phyloP scores from a whole-genome alignment of 2,797 vertebrate genomes.

The Borostomias antarcticus region DNA sequence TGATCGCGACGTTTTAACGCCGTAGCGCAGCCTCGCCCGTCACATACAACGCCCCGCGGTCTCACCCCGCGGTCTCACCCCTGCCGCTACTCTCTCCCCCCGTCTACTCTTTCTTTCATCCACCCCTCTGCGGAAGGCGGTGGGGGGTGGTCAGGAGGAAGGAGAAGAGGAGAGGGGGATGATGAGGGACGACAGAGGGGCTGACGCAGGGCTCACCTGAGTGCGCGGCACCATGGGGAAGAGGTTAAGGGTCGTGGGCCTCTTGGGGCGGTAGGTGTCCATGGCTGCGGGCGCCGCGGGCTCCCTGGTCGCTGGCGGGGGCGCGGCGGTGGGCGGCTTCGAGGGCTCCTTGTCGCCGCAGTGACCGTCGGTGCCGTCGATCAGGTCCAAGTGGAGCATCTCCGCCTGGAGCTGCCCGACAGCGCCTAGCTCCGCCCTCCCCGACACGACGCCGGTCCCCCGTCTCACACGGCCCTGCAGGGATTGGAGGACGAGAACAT shows the following conservation, averaged over 20 bases:
- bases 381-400: conserved; percentile 94
- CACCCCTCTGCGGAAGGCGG: background rate
- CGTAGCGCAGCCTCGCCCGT: too few species aligned
- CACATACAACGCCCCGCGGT: too few species aligned
- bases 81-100: background rate
- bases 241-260: conserved; percentile 95
- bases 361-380: conserved; percentile 85
- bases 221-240: conserved; percentile 93
- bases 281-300: conserved; percentile 75
- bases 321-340: conserved; percentile 68
- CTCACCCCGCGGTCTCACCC: conserved; percentile 20
- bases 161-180: background rate
- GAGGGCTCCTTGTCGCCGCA: conserved; percentile 69
- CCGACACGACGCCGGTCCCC: conserved; percentile 76
- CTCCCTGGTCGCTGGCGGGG: conserved; percentile 60
- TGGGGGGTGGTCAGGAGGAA: background rate
- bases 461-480: conserved; percentile 83
- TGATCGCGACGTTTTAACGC: too few species aligned
- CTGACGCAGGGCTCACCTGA: conserved; percentile 77
- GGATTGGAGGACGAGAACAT: conserved; percentile 60
- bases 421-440: conserved; percentile 81
- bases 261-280: conserved; percentile 90
- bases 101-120: background rate
- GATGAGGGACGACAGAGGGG: background rate
- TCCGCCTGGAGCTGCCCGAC: conserved; percentile 89